Evolutionary conservation across 2,113 vertebrate species (phyloP), one percentile per base, ranked within the genome.

Genomic region (Charadrius vociferus): DNA sequence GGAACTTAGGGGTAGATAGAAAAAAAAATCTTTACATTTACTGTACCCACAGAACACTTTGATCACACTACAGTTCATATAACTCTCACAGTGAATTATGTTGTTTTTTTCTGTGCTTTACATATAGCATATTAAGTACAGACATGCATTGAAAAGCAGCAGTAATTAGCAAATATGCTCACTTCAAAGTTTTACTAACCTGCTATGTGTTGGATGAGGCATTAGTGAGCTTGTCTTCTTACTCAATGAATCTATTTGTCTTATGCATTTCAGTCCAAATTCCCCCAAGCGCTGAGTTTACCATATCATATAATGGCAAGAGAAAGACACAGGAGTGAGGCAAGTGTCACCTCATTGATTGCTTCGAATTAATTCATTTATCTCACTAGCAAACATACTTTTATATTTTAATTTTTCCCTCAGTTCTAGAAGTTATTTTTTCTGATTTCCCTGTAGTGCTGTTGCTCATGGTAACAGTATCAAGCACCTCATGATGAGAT

Each of bases 361-460:
- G 5, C n/a, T 37, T 72, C 32, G 59, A 94, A 73, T 82, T 94
- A 83, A 91, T 94, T 94, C 3, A 49, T 90, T 94, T 53, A 17
- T 62, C 85, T 96, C 81, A 94, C 92, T 90, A 96, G 63, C 14
- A 53, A 88, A 13, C 32, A 27, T 4, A 80, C 41, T 88, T 96
- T 83, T 70, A 80, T 77, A 58, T 93, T 88, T 7, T 3, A 41
- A 8, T 75, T 63, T 94, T 94, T 86, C 55, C 71, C 73, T 90
- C 56, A 50, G 45, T 80, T 79, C 81, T 58, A 52, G 78, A 65
- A 75, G 58, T 56, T 75, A 45, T 83, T 93, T 93, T 87, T 92
- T 21, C 53, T 94, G 74, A 92, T 96, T 96, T 96, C 93, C 86
- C 90, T 75, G 55, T 88, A 36, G 95, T 93, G 39, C 61, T 84